A percentile compares a stretch with the other conserved stretches of the same genome.
Evolutionary conservation across 2,113 vertebrate species (phyloP).

Genomic region (Ariopsis seemanni): DNA sequence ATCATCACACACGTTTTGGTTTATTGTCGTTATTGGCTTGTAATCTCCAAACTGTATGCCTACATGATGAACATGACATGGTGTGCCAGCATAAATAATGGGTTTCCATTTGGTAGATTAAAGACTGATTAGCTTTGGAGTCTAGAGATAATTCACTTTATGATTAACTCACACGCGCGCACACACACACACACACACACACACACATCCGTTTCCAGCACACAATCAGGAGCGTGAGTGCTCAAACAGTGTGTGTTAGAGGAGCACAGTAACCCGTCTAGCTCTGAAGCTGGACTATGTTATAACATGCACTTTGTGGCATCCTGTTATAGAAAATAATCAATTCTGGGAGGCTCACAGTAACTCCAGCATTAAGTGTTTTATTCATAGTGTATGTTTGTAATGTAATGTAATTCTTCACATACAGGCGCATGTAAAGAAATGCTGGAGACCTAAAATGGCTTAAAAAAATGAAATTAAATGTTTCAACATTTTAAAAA

Average conservation of each 20-base stretch:
- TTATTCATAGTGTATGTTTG: not conserved
- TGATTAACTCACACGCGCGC: not conserved
- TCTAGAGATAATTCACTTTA: not conserved
- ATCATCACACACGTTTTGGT: not conserved
- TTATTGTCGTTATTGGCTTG: slow-evolving; percentile 4
- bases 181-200: not conserved
- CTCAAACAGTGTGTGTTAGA: not conserved
- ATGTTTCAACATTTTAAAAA: no score
- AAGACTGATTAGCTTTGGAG: slow-evolving; percentile 13
- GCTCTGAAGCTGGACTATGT: not conserved
- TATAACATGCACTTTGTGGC: not conserved
- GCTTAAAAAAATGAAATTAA: no score
- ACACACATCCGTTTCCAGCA: not conserved
- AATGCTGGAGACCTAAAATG: no score
- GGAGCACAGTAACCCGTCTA: not conserved
- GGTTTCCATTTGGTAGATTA: slow-evolving; percentile 6
- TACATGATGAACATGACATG: slow-evolving; percentile 12
- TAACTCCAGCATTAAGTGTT: not conserved
- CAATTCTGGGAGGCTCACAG: not conserved
- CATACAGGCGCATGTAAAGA: no score
- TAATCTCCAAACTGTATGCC: slow-evolving; percentile 13
- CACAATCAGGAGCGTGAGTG: not conserved
- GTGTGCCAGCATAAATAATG: slow-evolving; percentile 12
- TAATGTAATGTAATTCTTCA: no score
- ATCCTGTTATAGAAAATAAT: not conserved